These are phyloP conservation scores for Dicycla oo DNA, from an alignment of 2,888 invertebrate genomes.

Conservation along the genomic window DNA sequence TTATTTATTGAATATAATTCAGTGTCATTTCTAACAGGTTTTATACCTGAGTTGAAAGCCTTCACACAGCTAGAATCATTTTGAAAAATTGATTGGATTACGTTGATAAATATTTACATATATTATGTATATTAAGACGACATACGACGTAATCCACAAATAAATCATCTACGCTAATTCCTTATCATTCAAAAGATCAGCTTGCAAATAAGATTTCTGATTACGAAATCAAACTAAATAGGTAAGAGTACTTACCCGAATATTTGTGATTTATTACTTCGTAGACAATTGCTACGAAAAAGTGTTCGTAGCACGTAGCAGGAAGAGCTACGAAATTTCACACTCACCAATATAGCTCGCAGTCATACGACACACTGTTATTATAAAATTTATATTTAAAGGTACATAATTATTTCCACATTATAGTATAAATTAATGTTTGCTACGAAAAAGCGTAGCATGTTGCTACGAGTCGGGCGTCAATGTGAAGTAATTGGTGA, in stretches of 20 bases:
- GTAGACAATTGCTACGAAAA: conserved; percentile 32
- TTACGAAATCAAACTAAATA: background rate
- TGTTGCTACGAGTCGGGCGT: background rate
- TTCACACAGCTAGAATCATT: background rate
- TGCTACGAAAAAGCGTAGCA: conserved; percentile 26
- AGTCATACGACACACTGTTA: background rate
- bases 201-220: background rate
- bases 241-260: background rate
- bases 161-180: background rate
- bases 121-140: background rate
- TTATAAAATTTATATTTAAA: background rate
- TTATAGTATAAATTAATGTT: background rate
- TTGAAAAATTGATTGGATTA: background rate
- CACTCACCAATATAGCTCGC: background rate
- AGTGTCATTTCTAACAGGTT: conserved; percentile 8
- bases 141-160: background rate
- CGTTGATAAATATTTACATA: background rate
- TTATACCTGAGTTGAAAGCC: background rate
- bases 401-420: background rate
- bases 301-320: conserved; percentile 34
- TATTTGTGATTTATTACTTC: background rate
- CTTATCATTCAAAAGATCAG: background rate
- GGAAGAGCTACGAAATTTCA: conserved; percentile 20
- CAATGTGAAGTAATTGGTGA: background rate
- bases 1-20: background rate